Base-by-base conservation (phyloP, 2,888 invertebrate species). In the Scaptomyza flava region DNA sequence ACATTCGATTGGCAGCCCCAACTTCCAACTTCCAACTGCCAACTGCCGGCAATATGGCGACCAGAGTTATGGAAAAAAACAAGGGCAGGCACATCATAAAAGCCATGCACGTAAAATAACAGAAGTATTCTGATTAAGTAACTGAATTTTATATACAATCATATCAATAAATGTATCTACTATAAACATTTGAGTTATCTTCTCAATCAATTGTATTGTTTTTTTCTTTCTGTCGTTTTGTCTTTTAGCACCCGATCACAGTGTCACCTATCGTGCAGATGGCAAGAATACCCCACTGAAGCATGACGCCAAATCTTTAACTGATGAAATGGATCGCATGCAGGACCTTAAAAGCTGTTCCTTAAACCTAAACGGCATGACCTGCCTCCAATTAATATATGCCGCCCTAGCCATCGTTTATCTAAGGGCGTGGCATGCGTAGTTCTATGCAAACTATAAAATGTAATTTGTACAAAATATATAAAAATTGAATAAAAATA, bases 291-390 rank as follows among this genome's bases (percentile, higher is more conserved):
- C 69, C 72, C 68, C 75, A 6, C 48, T 72, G 7, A 91, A 90
- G 46, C 90, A 91, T 30, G 92, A 91, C 68, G 91, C 91, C 60
- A 89, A 91, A 59, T 91, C 91, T 34, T 64, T 91, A 11, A 91
- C 92, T 47, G 89, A 92, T 58, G 90, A 91, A 54, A 84, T 84
- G 70, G 91, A 91, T 73, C 81, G 81, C 62, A 86, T 88, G 72
- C 87, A 89, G 76, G 89, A 87, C 36, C 73, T 80, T 9, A 89
- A 76, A 33, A 70, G 74, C 11, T 47, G 42, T 33, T 14, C 38
- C 0, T 12, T 20, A 2, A 27, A 34, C 20, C 9, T 41, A 3
- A 23, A 20, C 33, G 5, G 17, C 33, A 33, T 8, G 33, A 23
- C 17, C 20, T 43, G 7, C 14, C 31, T 14, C 0, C 57, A 47